Evolutionary conservation across 2,888 invertebrate genomes (phyloP).

Genomic region (Chironomus tentans): DNA sequence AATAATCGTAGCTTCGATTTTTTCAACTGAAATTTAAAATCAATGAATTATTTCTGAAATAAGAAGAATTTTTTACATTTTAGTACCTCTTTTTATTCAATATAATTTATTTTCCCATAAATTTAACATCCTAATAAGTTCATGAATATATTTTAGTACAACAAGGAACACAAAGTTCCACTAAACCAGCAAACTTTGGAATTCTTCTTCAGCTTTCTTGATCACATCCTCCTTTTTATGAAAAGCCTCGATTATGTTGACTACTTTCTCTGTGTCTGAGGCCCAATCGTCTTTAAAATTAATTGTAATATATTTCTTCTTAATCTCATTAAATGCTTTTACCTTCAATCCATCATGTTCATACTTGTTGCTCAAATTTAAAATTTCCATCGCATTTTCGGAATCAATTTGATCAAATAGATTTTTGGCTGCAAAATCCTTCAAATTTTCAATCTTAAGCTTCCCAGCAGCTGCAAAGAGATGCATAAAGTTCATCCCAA

Average conservation of each 20-base stretch:
- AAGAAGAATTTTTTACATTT: too few relatives aligned
- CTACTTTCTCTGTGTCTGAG: neutral
- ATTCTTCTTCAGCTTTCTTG: too few relatives aligned
- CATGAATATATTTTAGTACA: too few relatives aligned
- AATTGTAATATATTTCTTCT: neutral
- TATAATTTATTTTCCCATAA: too few relatives aligned
- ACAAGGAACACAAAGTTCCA: too few relatives aligned
- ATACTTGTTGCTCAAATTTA: neutral
- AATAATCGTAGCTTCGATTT: too few relatives aligned
- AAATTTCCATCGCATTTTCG: neutral
- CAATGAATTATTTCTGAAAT: too few relatives aligned
- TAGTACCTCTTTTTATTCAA: too few relatives aligned
- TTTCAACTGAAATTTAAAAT: too few relatives aligned
- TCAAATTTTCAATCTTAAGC: neutral
- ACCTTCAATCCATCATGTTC: neutral
- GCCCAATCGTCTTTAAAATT: neutral
- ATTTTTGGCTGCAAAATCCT: neutral
- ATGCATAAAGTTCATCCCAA: neutral
- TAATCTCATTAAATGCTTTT: neutral
- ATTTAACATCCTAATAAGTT: too few relatives aligned
- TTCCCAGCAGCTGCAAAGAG: neutral
- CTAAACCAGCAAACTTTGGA: too few relatives aligned
- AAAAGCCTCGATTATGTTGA: neutral
- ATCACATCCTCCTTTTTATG: neutral
- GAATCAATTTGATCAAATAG: neutral